Base-by-base conservation (phyloP, 2,888 invertebrate genomes). In the Steinernema carpocapsae region DNA sequence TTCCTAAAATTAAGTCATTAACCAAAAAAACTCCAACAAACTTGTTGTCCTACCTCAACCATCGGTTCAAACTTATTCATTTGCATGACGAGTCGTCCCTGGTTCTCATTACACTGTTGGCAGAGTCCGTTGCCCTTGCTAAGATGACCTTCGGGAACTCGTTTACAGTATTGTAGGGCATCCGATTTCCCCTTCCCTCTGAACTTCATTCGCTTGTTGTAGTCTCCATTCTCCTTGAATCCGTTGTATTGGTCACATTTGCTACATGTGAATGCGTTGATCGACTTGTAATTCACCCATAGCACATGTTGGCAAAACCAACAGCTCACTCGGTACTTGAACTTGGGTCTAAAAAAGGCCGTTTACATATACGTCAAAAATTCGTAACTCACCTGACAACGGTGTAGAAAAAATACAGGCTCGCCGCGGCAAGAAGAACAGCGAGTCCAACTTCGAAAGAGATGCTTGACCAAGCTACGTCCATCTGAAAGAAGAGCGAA, bases 221-320 rank as follows among this genome's bases (percentile, higher is more conserved):
- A 84, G 71, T 81, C 82, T 10, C 84, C 84, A 56, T 79, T 77
- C 29, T 76, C 74, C 1, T 42, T 80, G 75, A 84, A 84, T 24
- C 84, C 84, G 71, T 84, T 84, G 70, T 82, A 84, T 64, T 84
- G 84, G 12, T 80, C 76, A 51, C 84, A 84, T 12, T 73, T 72
- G 10, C 76, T 71, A 48, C 84, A 84, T 1, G 71, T 76, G 73
- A 82, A 84, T 14, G 77, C 70, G 51, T 82, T 82, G 43, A 71
- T 43, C 10, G 45, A 37, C 1, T n/a, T 46, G 46, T 51, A 74
- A 14, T 70, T 26, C 19, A 78, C 73, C 73, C 76, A 72, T 19
- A 74, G 73, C 29, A 76, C 59, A 29, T 64, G 22, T 51, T 80
- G 77, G 70, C 84, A 84, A 72, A 84, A 84, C 84, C 84, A 84